A percentile compares a stretch with the other conserved stretches of the same genome.
Evolutionary conservation across 2,888 invertebrate species (phyloP).

Genomic region (Drosophila anomalata): DNA sequence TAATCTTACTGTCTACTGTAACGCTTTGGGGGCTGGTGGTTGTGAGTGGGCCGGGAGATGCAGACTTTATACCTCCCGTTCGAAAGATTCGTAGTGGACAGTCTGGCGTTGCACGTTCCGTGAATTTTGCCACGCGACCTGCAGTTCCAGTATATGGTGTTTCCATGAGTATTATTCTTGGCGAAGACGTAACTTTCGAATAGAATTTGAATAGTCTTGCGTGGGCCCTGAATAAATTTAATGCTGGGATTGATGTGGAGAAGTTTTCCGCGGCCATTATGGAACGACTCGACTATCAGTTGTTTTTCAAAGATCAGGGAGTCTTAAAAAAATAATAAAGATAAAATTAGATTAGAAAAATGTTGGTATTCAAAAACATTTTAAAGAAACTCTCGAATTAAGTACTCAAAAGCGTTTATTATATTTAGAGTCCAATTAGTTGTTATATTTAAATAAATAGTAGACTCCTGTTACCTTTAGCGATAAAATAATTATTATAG

Average conservation of each 20-base stretch:
- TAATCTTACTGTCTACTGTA: conserved; percentile 36
- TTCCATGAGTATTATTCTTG: conserved; percentile 79
- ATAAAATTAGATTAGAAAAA: background rate
- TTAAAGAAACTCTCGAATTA: background rate
- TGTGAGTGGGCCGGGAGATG: conserved; percentile 81
- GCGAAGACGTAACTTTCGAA: conserved; percentile 82
- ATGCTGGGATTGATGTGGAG: conserved; percentile 37
- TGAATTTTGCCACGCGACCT: conserved; percentile 78
- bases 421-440: background rate
- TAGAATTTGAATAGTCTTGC: conserved; percentile 80
- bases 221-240: conserved; percentile 81
- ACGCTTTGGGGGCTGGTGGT: conserved; percentile 80
- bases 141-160: conserved; percentile 83
- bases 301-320: background rate
- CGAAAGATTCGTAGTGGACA: conserved; percentile 74
- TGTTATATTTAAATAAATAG: background rate
- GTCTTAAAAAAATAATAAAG: conserved; percentile 22
- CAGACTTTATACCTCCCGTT: conserved; percentile 80
- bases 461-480: background rate
- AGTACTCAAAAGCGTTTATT: background rate
- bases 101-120: conserved; percentile 78
- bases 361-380: background rate
- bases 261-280: conserved; percentile 25
- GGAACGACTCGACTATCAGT: conserved; percentile 29
- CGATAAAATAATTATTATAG: background rate